Base-by-base conservation (phyloP, 2,113 vertebrate species). In the Brachionichthys hirsutus region DNA sequence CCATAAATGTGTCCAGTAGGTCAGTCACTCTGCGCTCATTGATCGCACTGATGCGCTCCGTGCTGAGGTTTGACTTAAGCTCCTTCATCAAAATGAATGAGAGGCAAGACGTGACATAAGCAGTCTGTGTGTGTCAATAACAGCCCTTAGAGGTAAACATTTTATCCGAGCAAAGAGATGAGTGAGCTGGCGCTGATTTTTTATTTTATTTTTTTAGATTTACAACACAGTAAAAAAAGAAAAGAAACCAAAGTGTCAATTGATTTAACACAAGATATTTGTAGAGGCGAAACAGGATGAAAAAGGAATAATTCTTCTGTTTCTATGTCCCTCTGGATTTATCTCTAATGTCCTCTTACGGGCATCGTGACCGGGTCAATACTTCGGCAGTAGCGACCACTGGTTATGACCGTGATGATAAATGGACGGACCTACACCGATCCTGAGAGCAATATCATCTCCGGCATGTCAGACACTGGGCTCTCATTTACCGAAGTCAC, bases 401-500 rank as follows among this genome's bases (percentile, higher is more conserved):
- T 60, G 74, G 80, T 86, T 78, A 80, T 87, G 80, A 84, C 70
- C 67, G 62, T 82, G 67, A 85, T 89, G 85, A 90, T 86, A 73
- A 89, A 89, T 89, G 86, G 84, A 93, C 86, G 91, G 90, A 93
- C 94, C 90, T 90, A 70, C 83, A 76, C 92, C 92, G 88, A 82
- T 89, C 87, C 88, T 73, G 73, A 88, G 88, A 85, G 92, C 92
- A 93, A 94, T 92, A 90, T 91, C 83, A 90, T 92, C 91, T 90
- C 89, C 90, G 89, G 83, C 85, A 85, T 82, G 89, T 91, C 89
- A 91, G 89, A 93, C 86, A 73, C 67, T 58, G 45, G 46, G 55
- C 75, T 83, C 81, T 89, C 85, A 90, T 94, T 92, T 94, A 92
- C 93, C 86, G 88, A 92, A 94, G 94, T 95, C 92, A 93, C 89